Evolutionary conservation across 2,888 invertebrate species (phyloP), one percentile per base, ranked within the genome.

Genomic region (Euproctis similis): DNA sequence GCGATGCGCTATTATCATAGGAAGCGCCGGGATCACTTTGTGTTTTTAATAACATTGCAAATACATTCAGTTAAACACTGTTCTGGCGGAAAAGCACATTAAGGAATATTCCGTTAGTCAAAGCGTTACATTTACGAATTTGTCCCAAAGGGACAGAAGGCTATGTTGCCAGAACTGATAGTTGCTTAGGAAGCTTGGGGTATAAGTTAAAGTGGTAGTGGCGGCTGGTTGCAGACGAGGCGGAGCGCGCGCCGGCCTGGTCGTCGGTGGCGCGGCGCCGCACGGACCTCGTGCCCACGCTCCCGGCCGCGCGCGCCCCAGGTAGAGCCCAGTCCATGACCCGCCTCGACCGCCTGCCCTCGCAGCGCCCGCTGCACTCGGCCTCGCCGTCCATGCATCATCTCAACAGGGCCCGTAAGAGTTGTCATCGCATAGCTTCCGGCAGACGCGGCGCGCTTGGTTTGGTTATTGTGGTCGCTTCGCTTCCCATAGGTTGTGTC

Each of bases 271-370:
- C 93, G 59, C 89, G 94, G 57, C 89, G 94, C 59, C 92, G 93
- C 81, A 95, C 95, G 43, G 95, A 96, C 87, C 87, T 96, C 69
- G 93, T 94, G 86, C 96, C 96, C 46, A 95, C 95, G 54, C 88
- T 93, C 75, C 94, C 95, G 53, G 90, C 78, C 23, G 71, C 77
- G 26, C 71, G 81, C 42, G 73, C 77, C 40, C 80, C 82, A 81
- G 84, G 82, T 82, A 94, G 95, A 89, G 95, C 95, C 66, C 92
- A 92, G 87, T 95, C 95, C 76, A 95, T 96, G 95, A 93, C 95
- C 66, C 91, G 96, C 58, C 90, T 96, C 86, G 96, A 96, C 89
- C 60, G 61, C 13, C 59, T 80, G 40, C 69, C 71, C 20, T 29
- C 60, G 14, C 34, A 43, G 38, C 54, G 64, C n/a, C 59, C 63